Percentiles rank a stretch among this genome's conserved stretches.
Conservation (phyloP, 2,888 invertebrate genomes). For the Erebia palarica region DNA sequence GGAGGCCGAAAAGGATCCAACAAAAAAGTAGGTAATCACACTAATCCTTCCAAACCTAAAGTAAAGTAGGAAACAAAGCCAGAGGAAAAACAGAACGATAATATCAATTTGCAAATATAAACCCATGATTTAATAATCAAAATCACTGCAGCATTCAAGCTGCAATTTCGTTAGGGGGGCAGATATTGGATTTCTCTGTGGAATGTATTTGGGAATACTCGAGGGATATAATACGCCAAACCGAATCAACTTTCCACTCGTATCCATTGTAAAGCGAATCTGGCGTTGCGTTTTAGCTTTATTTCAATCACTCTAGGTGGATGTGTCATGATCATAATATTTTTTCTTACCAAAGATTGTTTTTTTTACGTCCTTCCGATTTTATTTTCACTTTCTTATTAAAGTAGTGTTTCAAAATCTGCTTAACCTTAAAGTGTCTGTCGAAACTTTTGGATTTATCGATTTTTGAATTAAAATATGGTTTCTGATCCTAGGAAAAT, state of each 20-base stretch:
- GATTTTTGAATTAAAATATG: too few relatives aligned
- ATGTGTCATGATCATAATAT: constrained; percentile 23
- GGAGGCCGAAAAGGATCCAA: neutral
- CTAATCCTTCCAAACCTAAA: constrained; percentile 25
- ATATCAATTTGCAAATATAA: constrained; percentile 58
- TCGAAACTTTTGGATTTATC: too few relatives aligned
- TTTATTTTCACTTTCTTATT: too few relatives aligned
- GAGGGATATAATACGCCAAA: constrained; percentile 60
- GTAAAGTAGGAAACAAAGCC: constrained; percentile 27
- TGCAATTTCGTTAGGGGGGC: constrained; percentile 75
- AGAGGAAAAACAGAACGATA: constrained; percentile 42
- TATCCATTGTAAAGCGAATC: constrained; percentile 46
- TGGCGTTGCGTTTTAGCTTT: constrained; percentile 43
- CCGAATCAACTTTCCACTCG: constrained; percentile 64
- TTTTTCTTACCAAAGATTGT: neutral
- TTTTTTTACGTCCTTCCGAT: neutral
- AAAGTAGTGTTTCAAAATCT: too few relatives aligned
- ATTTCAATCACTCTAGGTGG: constrained; percentile 42
- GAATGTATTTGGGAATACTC: constrained; percentile 63
- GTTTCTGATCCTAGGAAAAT: too few relatives aligned
- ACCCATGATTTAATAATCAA: constrained; percentile 69
- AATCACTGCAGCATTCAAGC: constrained; percentile 72
- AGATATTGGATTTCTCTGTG: constrained; percentile 69
- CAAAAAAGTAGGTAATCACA: constrained; percentile 1
- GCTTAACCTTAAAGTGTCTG: too few relatives aligned